Percentiles rank a stretch among this genome's conserved stretches.
These are phyloP conservation scores for Hipposideros larvatus DNA, from an alignment of 2,797 vertebrate species.

Conservation along the genomic window DNA sequence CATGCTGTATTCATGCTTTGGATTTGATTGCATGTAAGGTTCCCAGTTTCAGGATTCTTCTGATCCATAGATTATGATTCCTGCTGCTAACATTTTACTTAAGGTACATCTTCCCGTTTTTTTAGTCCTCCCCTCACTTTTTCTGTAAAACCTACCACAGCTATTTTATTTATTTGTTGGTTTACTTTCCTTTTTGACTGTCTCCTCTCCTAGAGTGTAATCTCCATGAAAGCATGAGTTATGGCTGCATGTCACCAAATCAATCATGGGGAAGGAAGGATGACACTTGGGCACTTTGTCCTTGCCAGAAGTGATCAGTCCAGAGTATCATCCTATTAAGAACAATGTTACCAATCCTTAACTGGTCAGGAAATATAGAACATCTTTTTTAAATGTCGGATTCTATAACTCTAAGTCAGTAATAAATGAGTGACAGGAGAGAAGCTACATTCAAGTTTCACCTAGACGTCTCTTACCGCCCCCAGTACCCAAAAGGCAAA, in stretches of 20 bases:
- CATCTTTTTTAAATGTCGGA: neutral
- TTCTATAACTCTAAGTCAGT: slow-evolving; percentile 25
- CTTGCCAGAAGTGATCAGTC: neutral
- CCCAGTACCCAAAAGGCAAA: neutral
- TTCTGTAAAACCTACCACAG: neutral
- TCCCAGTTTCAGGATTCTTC: neutral
- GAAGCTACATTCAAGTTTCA: neutral
- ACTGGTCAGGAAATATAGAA: neutral
- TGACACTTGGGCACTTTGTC: neutral
- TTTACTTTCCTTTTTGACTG: neutral
- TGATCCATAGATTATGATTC: neutral
- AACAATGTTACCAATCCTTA: neutral
- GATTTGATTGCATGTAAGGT: neutral
- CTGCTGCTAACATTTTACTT: neutral
- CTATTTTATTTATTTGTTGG: neutral
- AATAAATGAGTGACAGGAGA: neutral
- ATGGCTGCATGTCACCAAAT: neutral
- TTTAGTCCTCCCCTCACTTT: neutral
- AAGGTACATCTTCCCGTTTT: neutral
- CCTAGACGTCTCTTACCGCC: neutral
- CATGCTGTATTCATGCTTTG: neutral
- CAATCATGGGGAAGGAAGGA: neutral
- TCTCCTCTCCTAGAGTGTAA: neutral
- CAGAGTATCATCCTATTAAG: neutral
- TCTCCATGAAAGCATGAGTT: neutral